These are phyloP conservation scores for Coregonus clupeaformis DNA, from an alignment of 2,113 vertebrate species.

Conservation along the genomic window DNA sequence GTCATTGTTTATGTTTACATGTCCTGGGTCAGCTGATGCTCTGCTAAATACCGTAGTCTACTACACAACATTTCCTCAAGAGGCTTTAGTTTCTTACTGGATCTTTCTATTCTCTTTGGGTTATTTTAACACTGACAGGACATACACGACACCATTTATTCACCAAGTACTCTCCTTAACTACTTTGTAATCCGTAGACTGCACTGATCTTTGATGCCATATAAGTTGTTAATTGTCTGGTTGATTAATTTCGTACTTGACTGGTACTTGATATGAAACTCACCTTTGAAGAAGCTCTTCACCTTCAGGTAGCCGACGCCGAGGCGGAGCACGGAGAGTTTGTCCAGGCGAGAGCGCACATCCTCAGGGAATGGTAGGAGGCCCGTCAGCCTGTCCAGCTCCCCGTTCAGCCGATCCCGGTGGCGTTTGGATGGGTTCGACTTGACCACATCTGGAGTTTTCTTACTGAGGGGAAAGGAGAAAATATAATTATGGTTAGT, in stretches of 20 bases:
- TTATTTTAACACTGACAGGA: too few relatives aligned
- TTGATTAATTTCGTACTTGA: neutral
- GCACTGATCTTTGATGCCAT: too few relatives aligned
- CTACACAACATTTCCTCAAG: neutral
- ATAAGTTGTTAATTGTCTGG: too few relatives aligned
- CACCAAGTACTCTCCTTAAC: too few relatives aligned
- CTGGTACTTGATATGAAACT: conserved; percentile 16
- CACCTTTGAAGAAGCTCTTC: conserved; percentile 79
- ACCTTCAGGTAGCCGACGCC: conserved; percentile 79
- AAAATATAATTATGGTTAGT: neutral
- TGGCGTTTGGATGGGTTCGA: conserved; percentile 82
- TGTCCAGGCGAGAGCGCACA: conserved; percentile 72
- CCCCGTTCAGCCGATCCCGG: conserved; percentile 77
- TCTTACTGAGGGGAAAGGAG: conserved; percentile 53
- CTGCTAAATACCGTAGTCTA: neutral
- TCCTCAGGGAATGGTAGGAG: conserved; percentile 78
- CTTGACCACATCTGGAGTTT: conserved; percentile 58
- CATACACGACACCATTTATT: too few relatives aligned
- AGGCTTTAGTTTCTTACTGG: too few relatives aligned
- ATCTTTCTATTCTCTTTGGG: too few relatives aligned
- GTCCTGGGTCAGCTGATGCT: neutral
- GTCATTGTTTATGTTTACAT: neutral
- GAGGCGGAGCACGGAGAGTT: conserved; percentile 78
- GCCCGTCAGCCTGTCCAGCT: conserved; percentile 73
- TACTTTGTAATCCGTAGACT: too few relatives aligned